Conservation (phyloP, 2,888 invertebrate genomes). For the Leucophenga montana region DNA sequence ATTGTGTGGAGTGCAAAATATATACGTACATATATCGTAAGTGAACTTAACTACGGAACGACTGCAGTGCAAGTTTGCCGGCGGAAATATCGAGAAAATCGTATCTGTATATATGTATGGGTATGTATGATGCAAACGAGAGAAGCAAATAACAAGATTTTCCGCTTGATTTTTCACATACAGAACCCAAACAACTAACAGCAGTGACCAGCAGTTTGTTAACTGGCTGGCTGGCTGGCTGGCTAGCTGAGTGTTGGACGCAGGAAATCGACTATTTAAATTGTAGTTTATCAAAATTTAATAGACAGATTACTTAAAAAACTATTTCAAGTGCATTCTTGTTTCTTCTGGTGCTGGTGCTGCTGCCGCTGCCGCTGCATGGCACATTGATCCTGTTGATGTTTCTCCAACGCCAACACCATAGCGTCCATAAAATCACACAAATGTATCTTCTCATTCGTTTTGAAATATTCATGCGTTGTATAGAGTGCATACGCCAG, state of each 20-base stretch:
- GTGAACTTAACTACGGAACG: neutral
- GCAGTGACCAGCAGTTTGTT: too few species aligned
- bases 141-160: conserved; percentile 52
- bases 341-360: too few species aligned
- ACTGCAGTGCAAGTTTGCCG: neutral
- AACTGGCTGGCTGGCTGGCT: neutral
- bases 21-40: neutral
- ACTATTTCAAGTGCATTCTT: conserved; percentile 6
- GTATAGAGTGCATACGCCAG: conserved; percentile 79
- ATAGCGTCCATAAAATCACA: conserved; percentile 60
- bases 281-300: conserved; percentile 13
- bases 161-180: conserved; percentile 51
- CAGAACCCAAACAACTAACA: conserved; percentile 28
- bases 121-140: conserved; percentile 11
- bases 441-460: conserved; percentile 51
- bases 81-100: conserved; percentile 25
- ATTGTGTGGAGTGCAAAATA: conserved; percentile 1
- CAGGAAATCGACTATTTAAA: neutral
- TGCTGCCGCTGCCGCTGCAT: conserved; percentile 54
- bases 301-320: conserved; percentile 1
- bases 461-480: conserved; percentile 47
- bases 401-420: conserved; percentile 56
- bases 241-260: neutral
- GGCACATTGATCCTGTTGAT: conserved; percentile 53
- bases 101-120: neutral